phyloP scores from a whole-genome alignment of 2,113 vertebrate species.

The Epinephelus cyanopodus region DNA sequence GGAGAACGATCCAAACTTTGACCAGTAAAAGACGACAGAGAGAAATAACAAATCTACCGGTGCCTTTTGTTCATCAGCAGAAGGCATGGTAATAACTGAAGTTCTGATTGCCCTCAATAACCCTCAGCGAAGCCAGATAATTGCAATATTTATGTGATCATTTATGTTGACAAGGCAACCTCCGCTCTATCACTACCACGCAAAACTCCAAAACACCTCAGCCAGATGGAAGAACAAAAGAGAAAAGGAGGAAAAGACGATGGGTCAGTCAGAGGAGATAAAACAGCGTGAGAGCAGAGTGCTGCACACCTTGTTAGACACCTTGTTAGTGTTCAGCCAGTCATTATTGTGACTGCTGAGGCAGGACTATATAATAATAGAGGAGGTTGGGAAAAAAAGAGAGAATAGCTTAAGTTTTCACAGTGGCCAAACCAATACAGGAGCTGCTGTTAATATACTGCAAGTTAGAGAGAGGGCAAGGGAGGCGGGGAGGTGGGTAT shows the following conservation, averaged over 20 bases:
- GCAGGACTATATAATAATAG: constrained; percentile 24
- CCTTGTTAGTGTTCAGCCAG: constrained; percentile 63
- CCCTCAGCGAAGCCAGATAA: constrained; percentile 17
- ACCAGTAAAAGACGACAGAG: background rate
- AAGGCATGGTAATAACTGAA: background rate
- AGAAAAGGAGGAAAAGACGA: constrained; percentile 15
- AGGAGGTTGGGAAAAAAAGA: constrained; percentile 4
- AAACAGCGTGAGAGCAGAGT: constrained; percentile 46
- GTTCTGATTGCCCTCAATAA: constrained; percentile 9
- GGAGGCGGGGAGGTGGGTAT: background rate
- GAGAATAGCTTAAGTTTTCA: constrained; percentile 6
- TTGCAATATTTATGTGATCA: constrained; percentile 31
- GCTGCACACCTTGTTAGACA: constrained; percentile 62
- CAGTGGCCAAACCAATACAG: constrained; percentile 6
- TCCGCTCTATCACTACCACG: background rate
- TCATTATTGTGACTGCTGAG: constrained; percentile 54
- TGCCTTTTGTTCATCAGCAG: background rate
- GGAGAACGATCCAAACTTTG: background rate
- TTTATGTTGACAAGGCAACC: constrained; percentile 40
- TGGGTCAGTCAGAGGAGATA: constrained; percentile 48
- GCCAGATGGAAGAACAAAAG: constrained; percentile 20
- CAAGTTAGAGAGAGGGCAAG: background rate
- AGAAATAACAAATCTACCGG: background rate
- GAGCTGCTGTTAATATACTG: constrained; percentile 6
- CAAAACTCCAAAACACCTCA: constrained; percentile 19